Evolutionary conservation across 2,888 invertebrate species (phyloP).

Genomic region (Andrena bicolor): DNA sequence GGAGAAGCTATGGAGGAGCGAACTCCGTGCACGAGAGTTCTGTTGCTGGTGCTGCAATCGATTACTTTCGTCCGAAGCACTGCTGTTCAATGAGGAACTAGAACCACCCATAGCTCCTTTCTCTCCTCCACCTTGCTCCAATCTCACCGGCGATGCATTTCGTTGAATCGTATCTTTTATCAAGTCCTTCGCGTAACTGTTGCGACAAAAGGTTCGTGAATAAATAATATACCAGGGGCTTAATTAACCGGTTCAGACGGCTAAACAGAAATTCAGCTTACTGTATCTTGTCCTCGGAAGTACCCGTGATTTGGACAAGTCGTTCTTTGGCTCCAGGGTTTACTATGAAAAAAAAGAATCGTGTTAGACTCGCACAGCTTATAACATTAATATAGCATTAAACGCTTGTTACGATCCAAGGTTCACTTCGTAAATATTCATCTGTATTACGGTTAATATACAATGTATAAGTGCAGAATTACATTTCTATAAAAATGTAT

Average conservation of each 20-base stretch:
- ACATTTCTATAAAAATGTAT: constrained; percentile 30
- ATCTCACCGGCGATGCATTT: constrained; percentile 96
- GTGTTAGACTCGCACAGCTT: constrained; percentile 39
- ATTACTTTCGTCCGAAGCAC: constrained; percentile 88
- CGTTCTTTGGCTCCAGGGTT: constrained; percentile 97
- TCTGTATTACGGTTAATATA: constrained; percentile 56
- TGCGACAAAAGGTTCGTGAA: constrained; percentile 17
- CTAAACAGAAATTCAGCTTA: constrained; percentile 85
- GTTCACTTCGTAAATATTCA: constrained; percentile 33
- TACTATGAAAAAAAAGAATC: constrained; percentile 88
- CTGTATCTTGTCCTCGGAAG: constrained; percentile 97
- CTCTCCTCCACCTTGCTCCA: constrained; percentile 87
- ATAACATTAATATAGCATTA: constrained; percentile 21
- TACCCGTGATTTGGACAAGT: constrained; percentile 97
- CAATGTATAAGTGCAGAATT: constrained; percentile 35
- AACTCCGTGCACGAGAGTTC: constrained; percentile 86
- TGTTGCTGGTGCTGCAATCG: constrained; percentile 84
- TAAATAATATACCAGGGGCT: neutral
- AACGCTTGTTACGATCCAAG: constrained; percentile 39
- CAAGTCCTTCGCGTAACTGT: constrained; percentile 95
- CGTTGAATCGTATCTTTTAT: constrained; percentile 98
- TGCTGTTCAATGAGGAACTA: constrained; percentile 92
- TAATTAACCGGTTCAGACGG: neutral
- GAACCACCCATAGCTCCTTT: constrained; percentile 89
- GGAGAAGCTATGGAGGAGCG: constrained; percentile 92